These are phyloP conservation scores for Periophthalmus modestus DNA, from an alignment of 2,113 vertebrate species.

Conservation along the genomic window DNA sequence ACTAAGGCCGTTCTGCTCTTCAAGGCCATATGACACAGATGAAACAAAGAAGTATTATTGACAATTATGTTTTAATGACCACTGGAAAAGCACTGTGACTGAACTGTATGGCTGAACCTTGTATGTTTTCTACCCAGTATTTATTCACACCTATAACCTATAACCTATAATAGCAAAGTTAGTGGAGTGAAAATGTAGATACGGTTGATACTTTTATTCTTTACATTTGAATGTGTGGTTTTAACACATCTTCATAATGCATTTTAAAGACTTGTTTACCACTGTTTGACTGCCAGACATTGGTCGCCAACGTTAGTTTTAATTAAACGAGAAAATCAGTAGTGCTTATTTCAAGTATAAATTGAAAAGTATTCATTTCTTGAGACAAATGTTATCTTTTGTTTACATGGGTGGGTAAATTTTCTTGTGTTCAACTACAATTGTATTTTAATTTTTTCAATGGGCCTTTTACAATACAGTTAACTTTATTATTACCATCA, in stretches of 20 bases:
- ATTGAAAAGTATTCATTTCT: background rate
- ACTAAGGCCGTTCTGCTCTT: background rate
- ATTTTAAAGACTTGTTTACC: background rate
- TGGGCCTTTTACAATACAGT: background rate
- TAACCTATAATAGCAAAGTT: no score
- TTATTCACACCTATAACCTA: no score
- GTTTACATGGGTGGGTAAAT: no score
- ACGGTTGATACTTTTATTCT: no score
- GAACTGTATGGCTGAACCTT: no score
- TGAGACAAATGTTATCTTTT: no score
- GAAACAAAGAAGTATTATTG: background rate
- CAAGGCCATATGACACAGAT: background rate
- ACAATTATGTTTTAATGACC: background rate
- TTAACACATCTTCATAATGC: background rate
- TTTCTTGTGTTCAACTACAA: no score
- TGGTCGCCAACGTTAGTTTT: background rate
- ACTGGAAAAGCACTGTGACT: background rate
- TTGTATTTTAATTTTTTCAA: no score
- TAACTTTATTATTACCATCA: background rate
- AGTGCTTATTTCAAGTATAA: background rate
- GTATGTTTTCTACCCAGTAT: no score
- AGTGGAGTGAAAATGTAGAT: no score
- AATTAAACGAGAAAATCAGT: background rate
- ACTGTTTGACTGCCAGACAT: background rate
- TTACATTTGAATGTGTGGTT: no score